Conservation (phyloP, 2,113 vertebrate species). For the Sorex fumeus region DNA sequence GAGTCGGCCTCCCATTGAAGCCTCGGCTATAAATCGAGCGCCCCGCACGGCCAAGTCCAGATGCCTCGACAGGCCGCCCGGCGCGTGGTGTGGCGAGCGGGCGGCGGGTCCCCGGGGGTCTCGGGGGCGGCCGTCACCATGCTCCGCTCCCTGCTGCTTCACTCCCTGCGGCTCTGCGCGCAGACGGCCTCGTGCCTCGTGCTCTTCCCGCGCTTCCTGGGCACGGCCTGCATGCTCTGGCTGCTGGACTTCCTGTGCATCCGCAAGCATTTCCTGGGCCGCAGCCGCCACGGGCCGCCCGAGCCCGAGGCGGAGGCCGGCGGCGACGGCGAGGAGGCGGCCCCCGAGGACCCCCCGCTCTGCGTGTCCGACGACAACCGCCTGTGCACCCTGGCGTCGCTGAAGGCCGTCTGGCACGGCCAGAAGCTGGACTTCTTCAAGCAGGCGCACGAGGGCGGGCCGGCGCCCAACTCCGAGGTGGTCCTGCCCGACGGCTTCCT, state of each 20-base stretch:
- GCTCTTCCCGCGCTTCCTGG: conserved; percentile 97
- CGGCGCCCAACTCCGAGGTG: conserved; percentile 97
- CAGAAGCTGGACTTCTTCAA: conserved; percentile 99
- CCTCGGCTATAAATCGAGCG: conserved; percentile 96
- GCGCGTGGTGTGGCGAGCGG: conserved; percentile 69
- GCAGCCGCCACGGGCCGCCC: conserved; percentile 86
- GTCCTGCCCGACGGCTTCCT: conserved; percentile 92
- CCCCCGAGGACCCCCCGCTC: conserved; percentile 95
- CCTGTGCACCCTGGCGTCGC: conserved; percentile 97
- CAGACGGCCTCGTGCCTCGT: conserved; percentile 95
- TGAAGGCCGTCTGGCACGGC: conserved; percentile 98
- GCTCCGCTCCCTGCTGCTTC: conserved; percentile 94
- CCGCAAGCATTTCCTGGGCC: conserved; percentile 93
- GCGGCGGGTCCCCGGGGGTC: conserved; percentile 73
- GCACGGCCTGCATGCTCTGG: conserved; percentile 97
- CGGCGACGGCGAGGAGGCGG: conserved; percentile 78
- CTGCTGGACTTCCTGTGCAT: conserved; percentile 98
- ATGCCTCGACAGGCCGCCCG: conserved; percentile 87
- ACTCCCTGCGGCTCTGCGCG: conserved; percentile 93
- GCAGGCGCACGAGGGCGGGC: conserved; percentile 93
- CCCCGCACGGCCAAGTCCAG: conserved; percentile 90
- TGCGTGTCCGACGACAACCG: conserved; percentile 97
- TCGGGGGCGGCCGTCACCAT: conserved; percentile 87
- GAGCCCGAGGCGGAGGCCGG: conserved; percentile 77
- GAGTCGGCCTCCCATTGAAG: conserved; percentile 96